These are phyloP conservation scores for Anolis apletophallus DNA, from an alignment of 2,797 vertebrate genomes.

Conservation along the genomic window DNA sequence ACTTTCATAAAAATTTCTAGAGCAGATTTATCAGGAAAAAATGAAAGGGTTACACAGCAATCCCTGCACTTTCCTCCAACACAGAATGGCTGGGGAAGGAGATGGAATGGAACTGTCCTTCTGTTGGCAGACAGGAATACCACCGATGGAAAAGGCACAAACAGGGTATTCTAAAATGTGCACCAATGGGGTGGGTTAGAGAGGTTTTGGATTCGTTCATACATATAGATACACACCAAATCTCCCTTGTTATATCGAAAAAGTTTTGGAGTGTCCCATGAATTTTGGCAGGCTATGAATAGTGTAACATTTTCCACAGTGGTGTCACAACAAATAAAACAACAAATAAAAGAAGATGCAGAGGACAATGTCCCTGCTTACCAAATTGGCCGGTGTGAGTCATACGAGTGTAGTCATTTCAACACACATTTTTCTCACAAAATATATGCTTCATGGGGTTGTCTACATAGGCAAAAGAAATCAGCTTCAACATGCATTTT, in stretches of 20 bases:
- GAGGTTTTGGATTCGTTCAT: too few species aligned
- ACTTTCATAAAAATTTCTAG: constrained; percentile 32
- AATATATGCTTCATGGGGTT: neutral
- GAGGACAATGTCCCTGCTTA: too few species aligned
- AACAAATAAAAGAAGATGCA: too few species aligned
- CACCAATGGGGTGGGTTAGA: too few species aligned
- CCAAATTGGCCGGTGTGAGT: neutral
- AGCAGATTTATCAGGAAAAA: constrained; percentile 14
- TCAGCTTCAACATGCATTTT: too few species aligned
- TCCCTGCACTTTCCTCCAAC: neutral
- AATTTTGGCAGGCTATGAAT: neutral
- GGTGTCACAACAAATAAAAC: too few species aligned
- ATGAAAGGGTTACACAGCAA: constrained; percentile 9
- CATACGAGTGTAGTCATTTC: neutral
- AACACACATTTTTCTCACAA: neutral
- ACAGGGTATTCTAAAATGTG: too few species aligned
- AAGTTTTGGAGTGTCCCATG: neutral
- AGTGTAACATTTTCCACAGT: neutral
- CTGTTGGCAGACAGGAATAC: too few species aligned
- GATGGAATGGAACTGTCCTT: neutral
- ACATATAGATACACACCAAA: neutral
- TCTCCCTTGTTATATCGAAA: neutral
- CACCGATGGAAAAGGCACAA: too few species aligned
- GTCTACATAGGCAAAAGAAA: too few species aligned
- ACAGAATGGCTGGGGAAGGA: neutral